Evolutionary conservation across 2,888 invertebrate species (phyloP).

Genomic region (Volucella inflata): DNA sequence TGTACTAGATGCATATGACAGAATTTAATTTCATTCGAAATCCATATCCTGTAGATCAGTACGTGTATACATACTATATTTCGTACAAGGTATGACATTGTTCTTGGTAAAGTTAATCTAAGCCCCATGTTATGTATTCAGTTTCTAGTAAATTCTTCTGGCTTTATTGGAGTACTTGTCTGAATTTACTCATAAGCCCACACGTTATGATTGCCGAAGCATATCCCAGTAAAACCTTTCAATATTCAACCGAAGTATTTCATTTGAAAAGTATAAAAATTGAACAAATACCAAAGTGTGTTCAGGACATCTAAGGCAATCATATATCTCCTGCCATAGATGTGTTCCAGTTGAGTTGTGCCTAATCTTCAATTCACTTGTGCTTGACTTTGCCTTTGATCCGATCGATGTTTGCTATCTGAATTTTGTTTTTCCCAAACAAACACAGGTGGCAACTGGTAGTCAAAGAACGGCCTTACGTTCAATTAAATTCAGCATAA

Average conservation of each 20-base stretch:
- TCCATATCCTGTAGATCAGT: too few species aligned
- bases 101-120: too few species aligned
- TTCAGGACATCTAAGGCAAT: constrained; percentile 1
- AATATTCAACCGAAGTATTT: not conserved
- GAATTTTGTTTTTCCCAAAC: not conserved
- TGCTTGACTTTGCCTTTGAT: not conserved
- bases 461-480: not conserved
- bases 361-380: not conserved
- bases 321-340: not conserved
- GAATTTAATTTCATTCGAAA: too few species aligned
- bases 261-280: not conserved
- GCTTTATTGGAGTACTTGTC: not conserved
- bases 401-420: too few species aligned
- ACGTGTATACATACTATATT: too few species aligned
- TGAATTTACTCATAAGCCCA: not conserved
- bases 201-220: not conserved
- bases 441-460: not conserved
- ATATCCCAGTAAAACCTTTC: not conserved
- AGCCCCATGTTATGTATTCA: not conserved
- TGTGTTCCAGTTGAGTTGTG: not conserved
- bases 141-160: not conserved
- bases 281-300: not conserved
- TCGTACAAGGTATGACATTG: too few species aligned
- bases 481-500: not conserved
- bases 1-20: too few species aligned